These are phyloP conservation scores for Aquatica leii DNA, from an alignment of 2,888 invertebrate genomes.

Conservation along the genomic window DNA sequence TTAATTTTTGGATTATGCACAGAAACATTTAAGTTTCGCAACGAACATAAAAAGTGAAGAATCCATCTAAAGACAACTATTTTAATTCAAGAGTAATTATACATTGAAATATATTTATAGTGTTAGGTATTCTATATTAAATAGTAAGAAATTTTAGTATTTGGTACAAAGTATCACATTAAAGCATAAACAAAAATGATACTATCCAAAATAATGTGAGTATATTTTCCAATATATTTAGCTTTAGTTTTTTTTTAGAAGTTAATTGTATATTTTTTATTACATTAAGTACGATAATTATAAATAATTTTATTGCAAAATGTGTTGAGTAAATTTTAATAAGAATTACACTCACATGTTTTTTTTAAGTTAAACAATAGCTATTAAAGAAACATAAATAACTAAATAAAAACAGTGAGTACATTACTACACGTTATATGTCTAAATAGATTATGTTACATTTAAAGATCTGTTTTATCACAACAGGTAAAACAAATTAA, in stretches of 20 bases:
- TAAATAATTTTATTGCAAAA: no score
- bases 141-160: slow-evolving; percentile 23
- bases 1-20: no score
- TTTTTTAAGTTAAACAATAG: no score
- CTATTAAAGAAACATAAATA: no score
- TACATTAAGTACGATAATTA: no score
- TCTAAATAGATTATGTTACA: slow-evolving; percentile 30
- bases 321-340: no score
- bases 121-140: slow-evolving; percentile 23
- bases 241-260: no score
- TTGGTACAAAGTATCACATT: slow-evolving; percentile 32
- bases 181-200: slow-evolving; percentile 22
- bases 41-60: no score
- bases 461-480: slow-evolving; percentile 49
- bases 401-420: slow-evolving; percentile 4
- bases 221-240: no score
- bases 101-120: slow-evolving; percentile 10
- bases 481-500: slow-evolving; percentile 57
- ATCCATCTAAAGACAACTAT: slow-evolving; percentile 1
- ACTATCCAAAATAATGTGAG: neutral
- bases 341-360: no score
- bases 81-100: slow-evolving; percentile 3
- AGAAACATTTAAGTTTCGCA: no score
- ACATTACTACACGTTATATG: neutral
- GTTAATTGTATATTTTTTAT: no score